Evolutionary conservation across 2,888 invertebrate species (phyloP).

Genomic region (Cephus rjabovi): DNA sequence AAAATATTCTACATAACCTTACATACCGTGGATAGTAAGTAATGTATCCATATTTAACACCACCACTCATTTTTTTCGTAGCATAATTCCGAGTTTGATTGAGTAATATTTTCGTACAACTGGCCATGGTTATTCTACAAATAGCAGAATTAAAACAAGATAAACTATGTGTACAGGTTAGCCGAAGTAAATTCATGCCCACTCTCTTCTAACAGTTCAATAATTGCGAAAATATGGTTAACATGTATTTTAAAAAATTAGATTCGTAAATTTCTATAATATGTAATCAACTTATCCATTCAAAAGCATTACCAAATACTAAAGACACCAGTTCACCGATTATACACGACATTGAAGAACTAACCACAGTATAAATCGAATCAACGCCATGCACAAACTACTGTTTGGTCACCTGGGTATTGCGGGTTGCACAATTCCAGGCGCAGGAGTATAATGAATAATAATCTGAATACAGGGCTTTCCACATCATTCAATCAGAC

Average conservation of each 20-base stretch:
- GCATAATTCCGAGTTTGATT: not conserved
- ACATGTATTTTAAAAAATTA: not conserved
- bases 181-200: not conserved
- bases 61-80: constrained; percentile 32
- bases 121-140: not conserved
- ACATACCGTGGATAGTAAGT: constrained; percentile 74
- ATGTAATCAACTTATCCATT: not conserved
- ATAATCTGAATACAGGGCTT: not conserved
- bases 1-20: not conserved
- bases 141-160: not conserved
- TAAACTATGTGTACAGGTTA: not conserved
- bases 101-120: not conserved
- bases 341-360: not conserved
- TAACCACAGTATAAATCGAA: not conserved
- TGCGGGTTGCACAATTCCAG: not conserved
- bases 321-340: not conserved
- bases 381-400: not conserved
- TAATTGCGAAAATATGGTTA: not conserved
- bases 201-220: not conserved
- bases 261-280: not conserved
- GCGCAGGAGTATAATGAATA: not conserved
- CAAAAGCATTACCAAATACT: not conserved
- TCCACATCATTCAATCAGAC: not conserved
- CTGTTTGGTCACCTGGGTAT: not conserved
- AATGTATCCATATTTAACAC: constrained; percentile 69